Conservation (phyloP, 1,140 invertebrate genomes). For the Drosophila pseudoananassae region DNA sequence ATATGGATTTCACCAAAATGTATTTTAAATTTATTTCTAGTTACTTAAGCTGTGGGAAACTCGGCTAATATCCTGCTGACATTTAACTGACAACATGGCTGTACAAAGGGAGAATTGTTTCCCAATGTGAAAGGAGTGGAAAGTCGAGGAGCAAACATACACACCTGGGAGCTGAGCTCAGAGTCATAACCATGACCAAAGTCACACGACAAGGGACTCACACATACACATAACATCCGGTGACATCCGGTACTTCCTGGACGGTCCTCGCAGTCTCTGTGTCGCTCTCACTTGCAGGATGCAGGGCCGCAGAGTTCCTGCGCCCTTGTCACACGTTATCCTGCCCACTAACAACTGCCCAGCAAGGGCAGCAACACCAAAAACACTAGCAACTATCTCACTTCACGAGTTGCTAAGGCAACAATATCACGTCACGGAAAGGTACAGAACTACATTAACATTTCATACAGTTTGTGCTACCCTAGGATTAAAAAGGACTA, state of each 20-base stretch:
- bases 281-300: slow-evolving; percentile 18
- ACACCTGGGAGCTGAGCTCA: slow-evolving; percentile 41
- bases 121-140: slow-evolving; percentile 12
- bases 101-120: slow-evolving; percentile 60
- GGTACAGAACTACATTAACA: slow-evolving; percentile 3
- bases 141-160: slow-evolving; percentile 44
- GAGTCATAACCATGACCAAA: slow-evolving; percentile 80
- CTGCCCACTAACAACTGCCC: slow-evolving; percentile 57
- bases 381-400: slow-evolving; percentile 40
- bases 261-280: slow-evolving; percentile 4
- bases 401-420: slow-evolving; percentile 68
- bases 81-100: slow-evolving; percentile 65
- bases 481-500: slow-evolving; percentile 2
- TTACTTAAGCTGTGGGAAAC: slow-evolving; percentile 53
- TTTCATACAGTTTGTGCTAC: slow-evolving; percentile 25
- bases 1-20: no score
- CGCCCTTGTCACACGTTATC: slow-evolving; percentile 73
- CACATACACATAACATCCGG: slow-evolving; percentile 61
- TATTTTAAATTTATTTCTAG: slow-evolving; percentile 23
- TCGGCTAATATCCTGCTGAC: slow-evolving; percentile 64
- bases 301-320: slow-evolving; percentile 59
- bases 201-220: slow-evolving; percentile 66
- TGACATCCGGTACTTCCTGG: slow-evolving; percentile 79
- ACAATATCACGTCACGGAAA: slow-evolving; percentile 56
- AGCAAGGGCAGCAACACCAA: slow-evolving; percentile 34